Evolutionary conservation across 2,797 vertebrate species (phyloP).

Genomic region (Poecilia picta): DNA sequence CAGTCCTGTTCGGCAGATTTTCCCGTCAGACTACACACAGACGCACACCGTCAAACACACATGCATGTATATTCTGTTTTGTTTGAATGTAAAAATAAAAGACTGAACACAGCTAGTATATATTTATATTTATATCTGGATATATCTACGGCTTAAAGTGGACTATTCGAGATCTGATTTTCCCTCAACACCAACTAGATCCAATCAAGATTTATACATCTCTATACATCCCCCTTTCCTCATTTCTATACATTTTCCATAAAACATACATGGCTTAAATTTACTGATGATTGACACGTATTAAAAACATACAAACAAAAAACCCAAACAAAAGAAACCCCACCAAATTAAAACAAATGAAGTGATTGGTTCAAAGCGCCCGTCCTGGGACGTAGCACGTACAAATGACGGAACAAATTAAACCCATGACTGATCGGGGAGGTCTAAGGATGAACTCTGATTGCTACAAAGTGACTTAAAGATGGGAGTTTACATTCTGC

Average conservation of each 20-base stretch:
- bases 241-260: slow-evolving; percentile 76
- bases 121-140: slow-evolving; percentile 17
- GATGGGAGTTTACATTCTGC: slow-evolving; percentile 68
- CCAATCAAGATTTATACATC: slow-evolving; percentile 75
- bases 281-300: slow-evolving; percentile 70
- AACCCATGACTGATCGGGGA: slow-evolving; percentile 41
- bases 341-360: slow-evolving; percentile 52
- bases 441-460: slow-evolving; percentile 19
- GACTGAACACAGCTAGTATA: slow-evolving; percentile 71
- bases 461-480: slow-evolving; percentile 37
- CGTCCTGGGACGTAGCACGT: slow-evolving; percentile 52
- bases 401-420: slow-evolving; percentile 30
- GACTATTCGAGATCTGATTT: slow-evolving; percentile 70
- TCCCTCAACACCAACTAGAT: slow-evolving; percentile 70
- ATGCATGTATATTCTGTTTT: slow-evolving; percentile 68
- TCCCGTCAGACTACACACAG: slow-evolving; percentile 62
- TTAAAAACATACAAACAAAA: slow-evolving; percentile 54
- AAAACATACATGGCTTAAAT: slow-evolving; percentile 83
- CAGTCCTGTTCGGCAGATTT: slow-evolving; percentile 53
- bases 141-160: slow-evolving; percentile 71
- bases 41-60: slow-evolving; percentile 62
- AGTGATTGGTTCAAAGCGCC: slow-evolving; percentile 42
- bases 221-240: slow-evolving; percentile 41
- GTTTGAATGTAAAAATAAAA: slow-evolving; percentile 79
- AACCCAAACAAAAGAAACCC: neutral